phyloP scores from a whole-genome alignment of 2,113 vertebrate genomes.

The Galemys pyrenaicus region DNA sequence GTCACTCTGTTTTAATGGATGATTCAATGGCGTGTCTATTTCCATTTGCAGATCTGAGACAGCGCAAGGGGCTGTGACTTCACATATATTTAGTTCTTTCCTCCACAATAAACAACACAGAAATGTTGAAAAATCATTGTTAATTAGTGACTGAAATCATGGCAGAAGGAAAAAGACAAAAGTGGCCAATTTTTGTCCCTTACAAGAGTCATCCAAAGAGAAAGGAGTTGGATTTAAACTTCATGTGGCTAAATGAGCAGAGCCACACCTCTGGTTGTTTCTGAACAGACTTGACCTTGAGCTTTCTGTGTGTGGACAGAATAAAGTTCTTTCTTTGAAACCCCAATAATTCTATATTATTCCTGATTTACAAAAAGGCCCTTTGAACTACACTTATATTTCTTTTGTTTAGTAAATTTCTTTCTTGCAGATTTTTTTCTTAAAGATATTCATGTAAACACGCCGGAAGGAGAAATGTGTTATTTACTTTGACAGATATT shows the following conservation, averaged over 20 bases:
- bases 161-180: not conserved
- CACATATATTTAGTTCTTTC: not conserved
- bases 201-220: not conserved
- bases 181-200: not conserved
- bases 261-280: not conserved
- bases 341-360: not conserved
- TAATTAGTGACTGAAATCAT: not conserved
- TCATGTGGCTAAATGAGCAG: not conserved
- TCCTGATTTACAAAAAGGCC: not conserved
- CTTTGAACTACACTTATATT: not conserved
- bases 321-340: not conserved
- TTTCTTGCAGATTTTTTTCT: not conserved
- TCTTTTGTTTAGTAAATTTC: constrained; percentile 8
- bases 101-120: not conserved
- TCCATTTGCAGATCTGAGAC: not conserved
- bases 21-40: not conserved
- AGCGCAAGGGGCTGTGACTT: not conserved
- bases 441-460: not conserved
- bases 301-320: not conserved
- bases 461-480: not conserved
- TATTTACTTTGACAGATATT: constrained; percentile 32
- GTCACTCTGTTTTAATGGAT: not conserved
- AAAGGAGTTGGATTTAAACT: not conserved
- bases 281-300: not conserved
- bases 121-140: not conserved